Evolutionary conservation across 2,113 vertebrate species (phyloP).

Genomic region (Pithys albifrons): DNA sequence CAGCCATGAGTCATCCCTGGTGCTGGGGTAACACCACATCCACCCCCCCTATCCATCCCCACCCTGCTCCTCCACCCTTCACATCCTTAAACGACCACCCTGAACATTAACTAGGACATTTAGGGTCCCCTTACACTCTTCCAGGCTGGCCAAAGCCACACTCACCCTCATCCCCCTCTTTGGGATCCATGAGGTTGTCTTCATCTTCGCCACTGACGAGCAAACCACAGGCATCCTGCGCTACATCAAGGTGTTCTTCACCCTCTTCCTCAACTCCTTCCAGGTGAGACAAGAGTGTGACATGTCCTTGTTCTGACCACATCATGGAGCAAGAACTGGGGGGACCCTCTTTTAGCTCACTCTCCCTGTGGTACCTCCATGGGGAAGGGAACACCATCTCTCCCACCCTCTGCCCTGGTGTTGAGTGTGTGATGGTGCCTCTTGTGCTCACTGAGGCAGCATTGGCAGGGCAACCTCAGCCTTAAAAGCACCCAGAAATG

Average conservation of each 20-base stretch:
- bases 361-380: not conserved
- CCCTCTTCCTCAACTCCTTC: conserved; percentile 84
- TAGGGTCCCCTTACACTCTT: not conserved
- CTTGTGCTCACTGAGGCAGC: fast-evolving
- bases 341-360: not conserved
- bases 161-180: conserved; percentile 85
- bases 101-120: not conserved
- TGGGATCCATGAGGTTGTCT: conserved; percentile 82
- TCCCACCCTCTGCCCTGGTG: not conserved
- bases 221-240: conserved; percentile 81
- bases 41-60: not conserved
- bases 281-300: conserved; percentile 65
- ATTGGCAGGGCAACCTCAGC: not conserved
- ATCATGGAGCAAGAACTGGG: fast-evolving
- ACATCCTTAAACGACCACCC: fast-evolving
- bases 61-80: fast-evolving
- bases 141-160: conserved; percentile 83
- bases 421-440: fast-evolving
- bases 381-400: fast-evolving
- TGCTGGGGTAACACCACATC: not conserved
- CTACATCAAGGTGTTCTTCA: conserved; percentile 82
- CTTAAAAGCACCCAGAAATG: not conserved
- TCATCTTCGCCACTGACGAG: conserved; percentile 83
- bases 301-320: not conserved
- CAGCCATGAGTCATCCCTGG: fast-evolving